Conservation (phyloP, 2,797 vertebrate genomes). For the Numenius phaeopus region DNA sequence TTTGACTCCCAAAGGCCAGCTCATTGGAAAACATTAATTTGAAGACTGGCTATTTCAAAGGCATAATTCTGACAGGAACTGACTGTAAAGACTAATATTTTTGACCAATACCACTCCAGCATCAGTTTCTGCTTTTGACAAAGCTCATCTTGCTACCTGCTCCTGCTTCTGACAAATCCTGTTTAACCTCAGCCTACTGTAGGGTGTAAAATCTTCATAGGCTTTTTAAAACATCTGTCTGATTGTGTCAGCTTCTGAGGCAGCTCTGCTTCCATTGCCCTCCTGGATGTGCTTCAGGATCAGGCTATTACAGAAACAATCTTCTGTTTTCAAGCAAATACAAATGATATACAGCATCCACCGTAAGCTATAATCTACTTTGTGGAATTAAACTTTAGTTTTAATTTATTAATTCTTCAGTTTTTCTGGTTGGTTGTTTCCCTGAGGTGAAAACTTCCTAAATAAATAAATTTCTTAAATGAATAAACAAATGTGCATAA, state of each 20-base stretch:
- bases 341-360: background rate
- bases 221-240: background rate
- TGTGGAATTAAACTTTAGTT: background rate
- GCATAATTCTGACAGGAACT: background rate
- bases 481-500: background rate
- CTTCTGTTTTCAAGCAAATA: background rate
- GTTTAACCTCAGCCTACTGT: background rate
- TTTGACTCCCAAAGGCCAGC: constrained; percentile 37
- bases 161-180: background rate
- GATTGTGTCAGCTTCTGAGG: background rate
- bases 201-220: background rate
- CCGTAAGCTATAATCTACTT: background rate
- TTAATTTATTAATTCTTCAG: background rate
- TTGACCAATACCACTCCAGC: background rate
- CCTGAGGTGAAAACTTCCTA: background rate
- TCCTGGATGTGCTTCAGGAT: background rate
- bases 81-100: background rate
- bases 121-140: background rate
- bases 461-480: background rate
- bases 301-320: background rate
- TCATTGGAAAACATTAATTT: constrained; percentile 19
- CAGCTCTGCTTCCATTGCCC: background rate
- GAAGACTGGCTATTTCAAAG: background rate
- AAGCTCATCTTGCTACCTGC: background rate
- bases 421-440: background rate